Percentiles rank a stretch among this genome's conserved stretches.
Conservation (phyloP, 2,888 invertebrate genomes). For the Pegoplata infirma region DNA sequence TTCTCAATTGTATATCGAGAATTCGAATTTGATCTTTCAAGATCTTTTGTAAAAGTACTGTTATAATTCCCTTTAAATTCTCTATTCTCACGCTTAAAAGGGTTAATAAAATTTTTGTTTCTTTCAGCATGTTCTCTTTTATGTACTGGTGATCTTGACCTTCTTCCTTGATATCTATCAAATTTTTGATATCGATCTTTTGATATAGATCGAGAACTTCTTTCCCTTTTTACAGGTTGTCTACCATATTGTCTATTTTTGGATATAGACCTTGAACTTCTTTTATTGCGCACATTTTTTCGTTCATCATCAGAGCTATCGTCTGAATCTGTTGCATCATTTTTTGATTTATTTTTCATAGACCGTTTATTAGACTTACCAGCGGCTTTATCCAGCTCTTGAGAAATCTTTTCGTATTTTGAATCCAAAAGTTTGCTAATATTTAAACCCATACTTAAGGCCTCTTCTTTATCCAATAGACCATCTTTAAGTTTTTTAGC, state of each 20-base stretch:
- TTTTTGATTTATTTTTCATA: slow-evolving; percentile 37
- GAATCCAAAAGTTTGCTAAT: slow-evolving; percentile 74
- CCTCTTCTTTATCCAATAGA: slow-evolving; percentile 66
- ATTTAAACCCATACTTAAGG: slow-evolving; percentile 68
- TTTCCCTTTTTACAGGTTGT: neutral
- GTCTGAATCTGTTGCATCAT: neutral
- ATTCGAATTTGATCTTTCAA: slow-evolving; percentile 8
- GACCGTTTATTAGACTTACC: slow-evolving; percentile 66
- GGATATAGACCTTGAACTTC: neutral
- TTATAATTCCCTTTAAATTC: neutral
- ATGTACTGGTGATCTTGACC: neutral
- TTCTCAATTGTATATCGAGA: slow-evolving; percentile 10
- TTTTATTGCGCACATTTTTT: neutral
- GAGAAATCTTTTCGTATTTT: slow-evolving; percentile 76
- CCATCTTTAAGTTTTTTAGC: slow-evolving; percentile 83
- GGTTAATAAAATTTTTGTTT: neutral
- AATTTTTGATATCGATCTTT: neutral
- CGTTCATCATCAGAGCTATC: neutral
- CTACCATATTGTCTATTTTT: neutral
- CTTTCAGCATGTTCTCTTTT: neutral
- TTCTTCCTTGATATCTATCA: neutral
- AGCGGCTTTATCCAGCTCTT: slow-evolving; percentile 76
- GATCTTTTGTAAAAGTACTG: neutral
- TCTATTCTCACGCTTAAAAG: neutral
- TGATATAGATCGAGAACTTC: slow-evolving; percentile 33